A percentile compares a stretch with the other conserved stretches of the same genome.
Conservation (phyloP, 1,140 invertebrate genomes). For the Wasmannia auropunctata region DNA sequence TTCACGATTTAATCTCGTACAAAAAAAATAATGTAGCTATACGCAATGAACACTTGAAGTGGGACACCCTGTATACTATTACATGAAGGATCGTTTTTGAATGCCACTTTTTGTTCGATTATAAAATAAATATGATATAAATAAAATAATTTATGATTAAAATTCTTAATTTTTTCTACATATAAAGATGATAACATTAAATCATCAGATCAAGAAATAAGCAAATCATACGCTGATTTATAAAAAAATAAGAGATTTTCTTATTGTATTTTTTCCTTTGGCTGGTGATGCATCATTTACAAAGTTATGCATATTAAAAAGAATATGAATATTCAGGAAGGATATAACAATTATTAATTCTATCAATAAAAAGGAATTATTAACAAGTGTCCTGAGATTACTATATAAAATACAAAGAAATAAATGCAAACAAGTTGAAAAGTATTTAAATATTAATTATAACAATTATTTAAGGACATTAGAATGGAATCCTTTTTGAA, state of each 20-base stretch:
- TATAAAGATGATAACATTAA: not conserved
- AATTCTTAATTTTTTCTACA: constrained; percentile 14
- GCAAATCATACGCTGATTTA: not conserved
- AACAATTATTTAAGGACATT: not conserved
- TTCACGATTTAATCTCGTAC: constrained; percentile 32
- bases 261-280: not conserved
- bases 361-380: constrained; percentile 17
- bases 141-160: constrained; percentile 25
- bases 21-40: constrained; percentile 56
- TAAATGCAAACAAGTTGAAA: not conserved
- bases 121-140: constrained; percentile 20
- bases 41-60: constrained; percentile 68
- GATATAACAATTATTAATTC: constrained; percentile 45
- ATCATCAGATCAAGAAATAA: constrained; percentile 22
- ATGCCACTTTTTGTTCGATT: not conserved
- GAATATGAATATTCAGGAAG: constrained; percentile 36
- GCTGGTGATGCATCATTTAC: not conserved
- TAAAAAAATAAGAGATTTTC: constrained; percentile 2
- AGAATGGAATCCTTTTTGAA: not conserved
- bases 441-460: not conserved
- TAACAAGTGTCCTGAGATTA: constrained; percentile 37
- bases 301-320: not conserved
- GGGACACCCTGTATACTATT: constrained; percentile 67
- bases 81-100: not conserved
- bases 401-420: not conserved